Base-by-base conservation (phyloP, 2,888 invertebrate species). In the Dichetophora obliterata region DNA sequence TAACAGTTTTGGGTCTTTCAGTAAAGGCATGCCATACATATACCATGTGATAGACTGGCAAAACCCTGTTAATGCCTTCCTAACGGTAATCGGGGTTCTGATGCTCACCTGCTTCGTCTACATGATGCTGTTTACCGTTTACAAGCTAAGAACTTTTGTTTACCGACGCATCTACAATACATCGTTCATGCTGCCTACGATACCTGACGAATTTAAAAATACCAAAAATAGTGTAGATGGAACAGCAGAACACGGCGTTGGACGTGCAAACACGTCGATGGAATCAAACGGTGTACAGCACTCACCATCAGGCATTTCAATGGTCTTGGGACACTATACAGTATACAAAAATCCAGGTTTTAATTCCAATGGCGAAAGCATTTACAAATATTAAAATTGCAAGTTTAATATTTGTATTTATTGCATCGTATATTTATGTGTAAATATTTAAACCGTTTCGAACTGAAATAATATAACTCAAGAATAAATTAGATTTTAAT, bases 21-120 rank as follows among this genome's bases (percentile, higher is more conserved):
- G 92, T 80, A 87, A 90, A 54, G 94, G 94, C 0, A 85, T 91
- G 11, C 91, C 91, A 0, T 93, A 92, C 77, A 94, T 96, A 79
- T 96, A 96, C 86, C 91, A 92, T 48, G 91, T 94, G 0, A 89
- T 96, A 52, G 92, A 96, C 87, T 96, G 96, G 95, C 90, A 91
- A 77, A 91, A 92, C 75, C 94, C 95, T 0, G 89, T 91, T 37
- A 87, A 76, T 24, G 82, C 89, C 0, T 77, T 83, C 0, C 37
- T 83, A 27, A 88, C 88, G 0, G 85, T 88, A 0, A 2, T 86
- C 24, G 89, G 87, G 16, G 85, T 87, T 3, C 65, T 89, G 1
- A 5, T 87, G 3, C 82, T 90, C 0, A 85, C 85, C 22, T 86
- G 88, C 31, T 82, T 84, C 77, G 81, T 90, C 5, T 87, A 89